Evolutionary conservation across 2,797 vertebrate genomes (phyloP).

Genomic region (Loriculus beryllinus): DNA sequence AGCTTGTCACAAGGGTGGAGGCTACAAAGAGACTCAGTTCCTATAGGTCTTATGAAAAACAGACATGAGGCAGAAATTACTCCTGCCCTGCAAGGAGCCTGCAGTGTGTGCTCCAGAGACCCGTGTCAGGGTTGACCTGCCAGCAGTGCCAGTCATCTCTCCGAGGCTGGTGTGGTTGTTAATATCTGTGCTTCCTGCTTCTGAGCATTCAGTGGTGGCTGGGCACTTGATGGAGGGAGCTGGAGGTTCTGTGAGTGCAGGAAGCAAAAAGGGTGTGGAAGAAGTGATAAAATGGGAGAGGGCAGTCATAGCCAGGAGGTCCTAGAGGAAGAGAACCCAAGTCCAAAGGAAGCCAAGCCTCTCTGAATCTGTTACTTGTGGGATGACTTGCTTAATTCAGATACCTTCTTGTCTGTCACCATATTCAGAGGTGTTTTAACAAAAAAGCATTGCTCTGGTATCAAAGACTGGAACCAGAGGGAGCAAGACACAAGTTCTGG

Average conservation of each 20-base stretch:
- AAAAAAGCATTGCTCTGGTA: neutral
- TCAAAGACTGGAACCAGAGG: neutral
- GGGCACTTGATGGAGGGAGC: accelerated
- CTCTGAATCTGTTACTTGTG: neutral
- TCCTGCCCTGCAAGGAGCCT: neutral
- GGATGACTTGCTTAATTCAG: neutral
- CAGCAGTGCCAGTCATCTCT: neutral
- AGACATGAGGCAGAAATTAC: neutral
- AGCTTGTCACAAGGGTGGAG: neutral
- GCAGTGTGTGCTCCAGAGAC: neutral
- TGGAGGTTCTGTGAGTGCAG: neutral
- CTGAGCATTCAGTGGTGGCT: accelerated
- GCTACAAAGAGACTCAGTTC: neutral
- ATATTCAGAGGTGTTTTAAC: neutral
- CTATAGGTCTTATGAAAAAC: neutral
- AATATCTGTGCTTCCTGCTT: neutral
- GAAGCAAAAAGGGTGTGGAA: accelerated
- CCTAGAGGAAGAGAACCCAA: neutral
- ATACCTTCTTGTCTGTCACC: neutral
- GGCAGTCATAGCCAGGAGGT: neutral
- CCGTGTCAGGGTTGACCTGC: accelerated
- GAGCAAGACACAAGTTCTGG: neutral
- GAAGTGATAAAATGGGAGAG: neutral
- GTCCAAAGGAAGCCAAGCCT: neutral
- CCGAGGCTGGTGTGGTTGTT: too few species aligned